Base-by-base conservation (phyloP, 2,888 invertebrate genomes). In the Polydrusus pterygomalis region DNA sequence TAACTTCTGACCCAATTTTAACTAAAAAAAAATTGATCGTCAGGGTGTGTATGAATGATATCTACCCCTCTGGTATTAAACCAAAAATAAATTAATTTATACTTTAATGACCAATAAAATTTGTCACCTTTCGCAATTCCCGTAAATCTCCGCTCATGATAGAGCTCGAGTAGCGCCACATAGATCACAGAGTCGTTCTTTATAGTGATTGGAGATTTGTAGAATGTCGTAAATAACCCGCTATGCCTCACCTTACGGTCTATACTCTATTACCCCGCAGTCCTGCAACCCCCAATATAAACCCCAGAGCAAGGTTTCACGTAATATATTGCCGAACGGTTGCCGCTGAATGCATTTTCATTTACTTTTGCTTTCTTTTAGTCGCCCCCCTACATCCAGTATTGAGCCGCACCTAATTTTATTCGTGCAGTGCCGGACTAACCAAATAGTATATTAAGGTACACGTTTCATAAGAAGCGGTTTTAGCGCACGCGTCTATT, bases 201-300 rank as follows among this genome's bases (percentile, higher is more conserved):
- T 83, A 82, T 80, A 79, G 81, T 81, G 82, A 81, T 82, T 83
- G 83, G 82, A 83, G 83, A 84, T 83, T 84, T 83, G 83, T 82
- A 80, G 82, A 79, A 79, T 77, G 80, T 81, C 82, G 82, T 84
- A 84, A 84, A 83, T 84, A 83, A 83, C 81, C 78, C 49, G 81
- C 79, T 79, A 78, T 78, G 74, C 74, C 79, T 81, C 80, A 80
- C 81, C 81, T 81, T 80, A 65, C 62, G 62, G 60, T 65, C 65
- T 70, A 70, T 67, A 82, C 81, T 81, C 80, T 73, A 73, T 75
- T 75, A 70, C 68, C 67, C 69, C 34, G 64, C 40, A 40, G 64
- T 65, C 38, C 70, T 77, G 73, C 65, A 65, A 65, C 77, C 69
- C 73, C 68, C 73, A 65, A 74, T 74, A 74, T 69, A 76, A 68